Evolutionary conservation across 37 sponge, comb jelly and placozoan genomes (phyloP).

Genomic region (Halichondria panicea): DNA sequence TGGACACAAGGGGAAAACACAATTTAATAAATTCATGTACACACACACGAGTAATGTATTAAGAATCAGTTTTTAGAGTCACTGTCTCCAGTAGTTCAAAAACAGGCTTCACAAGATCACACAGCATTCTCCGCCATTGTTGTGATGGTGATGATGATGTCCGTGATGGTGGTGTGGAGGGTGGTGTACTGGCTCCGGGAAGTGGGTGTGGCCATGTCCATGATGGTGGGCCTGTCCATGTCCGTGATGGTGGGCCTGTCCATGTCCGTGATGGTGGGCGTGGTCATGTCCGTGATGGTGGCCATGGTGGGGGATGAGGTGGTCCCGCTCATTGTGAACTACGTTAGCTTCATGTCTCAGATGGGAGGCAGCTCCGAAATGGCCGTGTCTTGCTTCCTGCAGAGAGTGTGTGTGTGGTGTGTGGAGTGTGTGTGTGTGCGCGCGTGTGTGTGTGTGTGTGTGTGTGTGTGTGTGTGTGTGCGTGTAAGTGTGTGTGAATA

Average conservation of each 20-base stretch:
- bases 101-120: constrained; percentile 26
- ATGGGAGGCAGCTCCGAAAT: constrained; percentile 54
- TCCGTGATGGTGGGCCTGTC: constrained; percentile 14
- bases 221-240: constrained; percentile 23
- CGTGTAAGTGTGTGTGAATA: too few relatives aligned
- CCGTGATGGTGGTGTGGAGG: constrained; percentile 4
- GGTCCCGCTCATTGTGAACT: constrained; percentile 53
- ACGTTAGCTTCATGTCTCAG: constrained; percentile 34
- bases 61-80: too few relatives aligned
- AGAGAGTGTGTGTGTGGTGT: too few relatives aligned
- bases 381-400: constrained; percentile 62
- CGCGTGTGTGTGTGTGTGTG: too few relatives aligned
- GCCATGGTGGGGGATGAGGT: constrained; percentile 37
- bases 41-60: too few relatives aligned
- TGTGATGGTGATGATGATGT: constrained; percentile 25
- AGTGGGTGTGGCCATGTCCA: constrained; percentile 2
- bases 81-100: too few relatives aligned
- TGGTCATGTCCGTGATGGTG: constrained; percentile 36
- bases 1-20: too few relatives aligned
- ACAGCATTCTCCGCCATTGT: constrained; percentile 23
- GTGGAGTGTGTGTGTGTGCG: too few relatives aligned
- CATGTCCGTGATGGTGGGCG: constrained; percentile 5
- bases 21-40: too few relatives aligned
- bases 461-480: too few relatives aligned
- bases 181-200: not conserved